Evolutionary conservation across 2,888 invertebrate species (phyloP).

Genomic region (Dicyrtomina minuta): DNA sequence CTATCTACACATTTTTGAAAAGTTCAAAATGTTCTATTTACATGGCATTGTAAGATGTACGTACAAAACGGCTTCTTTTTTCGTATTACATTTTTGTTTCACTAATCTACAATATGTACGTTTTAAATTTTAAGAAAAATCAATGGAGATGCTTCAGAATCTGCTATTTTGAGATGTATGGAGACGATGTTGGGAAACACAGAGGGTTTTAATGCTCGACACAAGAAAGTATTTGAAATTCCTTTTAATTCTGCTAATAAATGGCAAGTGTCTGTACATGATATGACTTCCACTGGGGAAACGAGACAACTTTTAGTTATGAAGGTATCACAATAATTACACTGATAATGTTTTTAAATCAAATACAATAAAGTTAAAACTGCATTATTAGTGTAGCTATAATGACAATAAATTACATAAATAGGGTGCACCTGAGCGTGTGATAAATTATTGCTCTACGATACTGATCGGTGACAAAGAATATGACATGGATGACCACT

Average conservation of each 20-base stretch:
- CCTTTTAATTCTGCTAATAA: slow-evolving; percentile 51
- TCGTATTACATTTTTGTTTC: no score
- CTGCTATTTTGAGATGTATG: slow-evolving; percentile 45
- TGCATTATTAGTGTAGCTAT: no score
- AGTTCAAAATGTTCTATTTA: no score
- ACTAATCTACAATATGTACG: no score
- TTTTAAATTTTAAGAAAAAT: no score
- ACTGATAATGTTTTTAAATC: no score
- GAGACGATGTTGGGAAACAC: slow-evolving; percentile 43
- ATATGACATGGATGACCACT: slow-evolving; percentile 83
- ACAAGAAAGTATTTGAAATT: slow-evolving; percentile 48
- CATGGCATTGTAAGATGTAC: no score
- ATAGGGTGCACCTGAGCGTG: slow-evolving; percentile 75
- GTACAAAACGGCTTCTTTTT: no score
- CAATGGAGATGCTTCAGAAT: slow-evolving; percentile 42
- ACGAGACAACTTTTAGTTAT: slow-evolving; percentile 33
- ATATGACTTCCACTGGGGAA: no score
- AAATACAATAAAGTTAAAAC: no score
- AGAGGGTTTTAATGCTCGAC: slow-evolving; percentile 39
- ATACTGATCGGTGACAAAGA: slow-evolving; percentile 93
- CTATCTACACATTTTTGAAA: no score
- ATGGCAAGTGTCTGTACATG: slow-evolving; percentile 47
- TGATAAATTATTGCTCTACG: slow-evolving; percentile 84
- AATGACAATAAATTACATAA: background rate
- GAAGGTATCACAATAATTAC: no score